A percentile compares a stretch with the other conserved stretches of the same genome.
phyloP scores from a whole-genome alignment of 2,888 invertebrate species.

The Cosmorhoe ocellata region DNA sequence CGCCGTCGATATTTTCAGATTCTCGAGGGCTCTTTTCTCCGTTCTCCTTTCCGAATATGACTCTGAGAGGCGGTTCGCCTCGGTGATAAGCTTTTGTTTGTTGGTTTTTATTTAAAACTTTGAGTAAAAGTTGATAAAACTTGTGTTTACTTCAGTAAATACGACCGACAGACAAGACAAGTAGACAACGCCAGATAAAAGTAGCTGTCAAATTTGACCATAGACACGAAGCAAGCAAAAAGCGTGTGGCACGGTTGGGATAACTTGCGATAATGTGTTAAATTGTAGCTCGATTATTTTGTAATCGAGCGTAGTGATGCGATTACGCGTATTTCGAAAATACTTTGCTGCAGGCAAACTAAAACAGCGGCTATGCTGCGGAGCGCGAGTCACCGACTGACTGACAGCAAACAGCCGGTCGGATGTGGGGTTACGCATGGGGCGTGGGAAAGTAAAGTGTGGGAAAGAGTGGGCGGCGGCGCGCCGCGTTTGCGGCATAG shows the following conservation, averaged over 20 bases:
- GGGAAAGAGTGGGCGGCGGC: conserved; percentile 91
- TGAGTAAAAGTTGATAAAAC: conserved; percentile 39
- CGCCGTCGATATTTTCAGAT: conserved; percentile 86
- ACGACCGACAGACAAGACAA: too few relatives aligned
- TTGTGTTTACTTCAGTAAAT: conserved; percentile 67
- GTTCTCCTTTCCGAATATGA: conserved; percentile 11
- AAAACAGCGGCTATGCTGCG: conserved; percentile 38
- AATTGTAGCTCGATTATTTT: conserved; percentile 37
- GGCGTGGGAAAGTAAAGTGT: conserved; percentile 92
- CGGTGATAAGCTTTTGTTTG: conserved; percentile 12
- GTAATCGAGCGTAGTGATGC: conserved; percentile 24
- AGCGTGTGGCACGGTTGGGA: conserved; percentile 39
- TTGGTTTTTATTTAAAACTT: conserved; percentile 25
- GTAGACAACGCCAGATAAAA: conserved; percentile 74
- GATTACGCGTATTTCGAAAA: not conserved
- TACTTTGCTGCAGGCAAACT: not conserved
- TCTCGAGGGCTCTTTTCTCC: conserved; percentile 75
- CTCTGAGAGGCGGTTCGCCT: conserved; percentile 16
- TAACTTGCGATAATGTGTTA: conserved; percentile 55
- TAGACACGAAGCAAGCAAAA: conserved; percentile 59
- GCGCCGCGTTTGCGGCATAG: conserved; percentile 79
- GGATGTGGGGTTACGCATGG: conserved; percentile 89
- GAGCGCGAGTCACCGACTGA: conserved; percentile 57
- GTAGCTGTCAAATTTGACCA: conserved; percentile 76
- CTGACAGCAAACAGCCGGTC: conserved; percentile 76